A percentile compares a stretch with the other conserved stretches of the same genome.
phyloP scores from a whole-genome alignment of 1,140 invertebrate species.

The Ectropis grisescens region DNA sequence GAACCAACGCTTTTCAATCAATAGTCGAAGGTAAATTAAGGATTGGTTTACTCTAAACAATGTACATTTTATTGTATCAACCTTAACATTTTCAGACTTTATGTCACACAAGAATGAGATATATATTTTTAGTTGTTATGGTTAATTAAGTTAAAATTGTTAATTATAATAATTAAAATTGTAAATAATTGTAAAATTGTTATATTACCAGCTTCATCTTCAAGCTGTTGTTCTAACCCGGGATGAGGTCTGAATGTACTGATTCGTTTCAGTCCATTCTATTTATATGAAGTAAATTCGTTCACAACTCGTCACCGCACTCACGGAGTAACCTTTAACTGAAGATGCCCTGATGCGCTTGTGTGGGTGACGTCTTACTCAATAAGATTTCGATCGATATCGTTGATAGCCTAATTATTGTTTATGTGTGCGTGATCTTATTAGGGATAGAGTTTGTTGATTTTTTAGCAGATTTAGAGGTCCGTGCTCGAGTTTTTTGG shows the following conservation, averaged over 20 bases:
- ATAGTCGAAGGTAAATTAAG: too few relatives aligned
- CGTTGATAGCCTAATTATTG: conserved; percentile 50
- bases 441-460: too few relatives aligned
- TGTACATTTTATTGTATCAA: too few relatives aligned
- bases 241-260: conserved; percentile 40
- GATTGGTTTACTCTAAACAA: too few relatives aligned
- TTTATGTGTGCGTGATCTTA: too few relatives aligned
- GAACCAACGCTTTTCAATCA: too few relatives aligned
- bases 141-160: conserved; percentile 6
- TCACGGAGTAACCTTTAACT: conserved; percentile 61
- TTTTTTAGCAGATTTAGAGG: too few relatives aligned
- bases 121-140: conserved; percentile 2
- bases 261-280: conserved; percentile 22
- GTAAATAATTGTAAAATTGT: too few relatives aligned
- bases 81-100: too few relatives aligned
- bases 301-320: conserved; percentile 34
- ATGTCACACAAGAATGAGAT: too few relatives aligned
- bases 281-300: conserved; percentile 63
- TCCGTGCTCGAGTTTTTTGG: too few relatives aligned
- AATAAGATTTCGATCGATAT: conserved; percentile 42
- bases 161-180: too few relatives aligned
- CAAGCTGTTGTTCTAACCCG: conserved; percentile 34
- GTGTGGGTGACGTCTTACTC: conserved; percentile 32
- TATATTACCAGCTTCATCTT: conserved; percentile 57
- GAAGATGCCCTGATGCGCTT: conserved; percentile 8